Base-by-base conservation (phyloP, 2,888 invertebrate species). In the Globia sparganii region DNA sequence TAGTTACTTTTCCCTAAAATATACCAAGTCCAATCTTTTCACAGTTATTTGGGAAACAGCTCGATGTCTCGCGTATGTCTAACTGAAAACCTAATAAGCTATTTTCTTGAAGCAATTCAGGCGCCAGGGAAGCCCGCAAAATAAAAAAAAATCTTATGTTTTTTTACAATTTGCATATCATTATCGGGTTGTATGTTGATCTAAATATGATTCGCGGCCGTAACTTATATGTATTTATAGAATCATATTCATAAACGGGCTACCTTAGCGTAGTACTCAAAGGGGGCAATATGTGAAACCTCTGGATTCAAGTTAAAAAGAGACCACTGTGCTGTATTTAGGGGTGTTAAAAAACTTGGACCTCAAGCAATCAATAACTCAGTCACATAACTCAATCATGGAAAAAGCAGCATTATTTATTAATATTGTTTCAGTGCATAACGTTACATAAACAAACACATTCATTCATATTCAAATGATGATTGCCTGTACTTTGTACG, bases 381-480 rank as follows among this genome's bases (percentile, higher is more conserved):
- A 43, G 11, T 11, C 25, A 40, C 21, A 28, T 11, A 49, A 25
- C 6, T 25, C 0, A 28, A 49, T 69, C 37, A 37, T 25, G 21
- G 13, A 71, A 67, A 73, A 43, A 72, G 15, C 21, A 31, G 21
- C 21, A 70, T 49, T 11, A 37, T 37, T 71, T 11, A 43, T 76
- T 61, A 15, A 61, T 21, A 53, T 34, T 64, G 3, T 77, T 53
- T 43, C 8, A 43, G 4, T 34, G 31, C 4, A 53, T 61, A 49
- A 40, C 15, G n/a, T 25, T 28, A 46, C 37, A 49, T 34, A 37
- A 53, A 43, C 64, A 46, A 53, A 40, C 65, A 4, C 11, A 43
- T 77, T 77, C 28, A 70, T 59, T 77, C 25, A 43, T 59, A 43
- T 34, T 18, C 5, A 21, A 61, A 79, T 53, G 43, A 71, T 53